Conservation (phyloP, 64 coral and sea anemone genomes). For the Astreopora myriophthalma region DNA sequence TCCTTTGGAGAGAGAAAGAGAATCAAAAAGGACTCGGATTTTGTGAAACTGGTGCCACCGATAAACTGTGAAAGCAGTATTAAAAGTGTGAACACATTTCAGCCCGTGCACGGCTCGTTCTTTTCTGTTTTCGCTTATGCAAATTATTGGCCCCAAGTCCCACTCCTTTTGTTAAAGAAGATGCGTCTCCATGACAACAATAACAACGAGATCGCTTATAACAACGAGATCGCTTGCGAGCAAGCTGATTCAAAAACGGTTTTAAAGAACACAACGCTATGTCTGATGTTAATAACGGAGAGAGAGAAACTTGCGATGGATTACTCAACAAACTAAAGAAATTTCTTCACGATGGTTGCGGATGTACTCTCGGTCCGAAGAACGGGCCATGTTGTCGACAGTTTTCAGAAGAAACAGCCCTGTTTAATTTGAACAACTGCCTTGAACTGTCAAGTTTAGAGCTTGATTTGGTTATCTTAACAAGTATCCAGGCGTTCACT, state of each 20-base stretch:
- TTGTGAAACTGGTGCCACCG: background rate
- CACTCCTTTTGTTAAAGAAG: background rate
- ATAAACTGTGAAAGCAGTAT: background rate
- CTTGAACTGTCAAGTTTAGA: slow-evolving; percentile 55
- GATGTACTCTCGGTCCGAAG: slow-evolving; percentile 15
- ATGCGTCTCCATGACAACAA: background rate
- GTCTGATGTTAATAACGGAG: background rate
- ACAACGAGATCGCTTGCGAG: background rate
- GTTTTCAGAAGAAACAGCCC: slow-evolving; percentile 41
- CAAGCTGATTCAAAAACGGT: background rate
- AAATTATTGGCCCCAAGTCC: background rate
- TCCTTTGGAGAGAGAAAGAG: too few species aligned
- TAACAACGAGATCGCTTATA: background rate
- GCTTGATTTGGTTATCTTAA: slow-evolving; percentile 57
- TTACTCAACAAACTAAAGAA: slow-evolving; percentile 7
- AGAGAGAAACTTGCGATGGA: background rate
- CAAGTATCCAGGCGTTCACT: slow-evolving; percentile 38
- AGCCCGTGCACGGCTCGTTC: background rate
- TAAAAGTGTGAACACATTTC: too few species aligned
- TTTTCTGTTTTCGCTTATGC: background rate
- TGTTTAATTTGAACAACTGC: slow-evolving; percentile 49
- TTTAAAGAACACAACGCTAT: background rate
- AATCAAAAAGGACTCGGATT: background rate
- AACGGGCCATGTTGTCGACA: slow-evolving; percentile 5
- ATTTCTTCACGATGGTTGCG: slow-evolving; percentile 48